Conservation (phyloP, 2,797 vertebrate genomes). For the Alfaro cultratus region DNA sequence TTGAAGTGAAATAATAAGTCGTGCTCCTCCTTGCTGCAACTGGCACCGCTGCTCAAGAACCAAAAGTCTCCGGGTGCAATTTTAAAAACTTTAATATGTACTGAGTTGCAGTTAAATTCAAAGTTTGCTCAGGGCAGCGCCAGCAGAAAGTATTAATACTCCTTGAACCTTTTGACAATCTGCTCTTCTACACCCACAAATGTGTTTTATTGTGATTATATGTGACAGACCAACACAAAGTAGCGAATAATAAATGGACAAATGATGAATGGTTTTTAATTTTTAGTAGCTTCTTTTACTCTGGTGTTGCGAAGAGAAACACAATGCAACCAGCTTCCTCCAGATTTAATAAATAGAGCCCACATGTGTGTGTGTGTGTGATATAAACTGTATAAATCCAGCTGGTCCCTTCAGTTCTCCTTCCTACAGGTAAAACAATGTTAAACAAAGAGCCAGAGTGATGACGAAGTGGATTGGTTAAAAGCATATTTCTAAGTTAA, state of each 20-base stretch:
- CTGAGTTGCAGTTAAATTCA: neutral
- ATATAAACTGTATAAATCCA: neutral
- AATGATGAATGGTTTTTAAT: neutral
- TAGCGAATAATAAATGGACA: neutral
- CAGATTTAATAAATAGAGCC: neutral
- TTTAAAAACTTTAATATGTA: neutral
- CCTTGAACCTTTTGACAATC: neutral
- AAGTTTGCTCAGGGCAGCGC: neutral
- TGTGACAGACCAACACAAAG: neutral
- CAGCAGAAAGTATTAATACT: neutral
- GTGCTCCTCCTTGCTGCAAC: constrained; percentile 67
- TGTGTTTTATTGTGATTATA: neutral
- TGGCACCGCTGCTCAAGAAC: constrained; percentile 45
- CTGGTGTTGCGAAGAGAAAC: neutral
- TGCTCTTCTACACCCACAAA: neutral
- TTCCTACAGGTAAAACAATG: neutral
- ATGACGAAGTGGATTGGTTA: neutral
- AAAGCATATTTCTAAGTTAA: neutral
- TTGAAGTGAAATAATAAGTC: constrained; percentile 59
- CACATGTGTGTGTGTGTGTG: neutral
- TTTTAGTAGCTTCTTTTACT: neutral
- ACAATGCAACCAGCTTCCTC: neutral
- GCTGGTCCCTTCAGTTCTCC: no score
- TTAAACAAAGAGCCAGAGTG: neutral
- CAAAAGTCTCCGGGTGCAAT: constrained; percentile 24